Conservation (phyloP, 2,113 vertebrate genomes). For the Podocnemis expansa region DNA sequence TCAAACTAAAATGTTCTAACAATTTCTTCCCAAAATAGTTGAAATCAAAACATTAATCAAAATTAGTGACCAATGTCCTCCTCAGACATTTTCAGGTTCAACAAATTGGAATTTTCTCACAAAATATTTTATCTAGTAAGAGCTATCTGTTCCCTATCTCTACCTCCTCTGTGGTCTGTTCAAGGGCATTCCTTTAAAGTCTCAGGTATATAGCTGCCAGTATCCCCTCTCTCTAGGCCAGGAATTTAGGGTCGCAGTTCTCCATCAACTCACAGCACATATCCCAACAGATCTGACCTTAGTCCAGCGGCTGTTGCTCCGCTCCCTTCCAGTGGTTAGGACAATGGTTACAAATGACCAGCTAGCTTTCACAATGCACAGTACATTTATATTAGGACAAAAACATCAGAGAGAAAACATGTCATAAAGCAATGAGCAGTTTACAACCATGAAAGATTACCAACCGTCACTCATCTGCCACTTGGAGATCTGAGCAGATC, state of each 20-base stretch:
- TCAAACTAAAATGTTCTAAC: background rate
- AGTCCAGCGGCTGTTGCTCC: background rate
- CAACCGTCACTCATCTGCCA: background rate
- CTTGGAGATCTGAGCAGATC: background rate
- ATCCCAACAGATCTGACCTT: background rate
- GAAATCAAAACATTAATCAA: background rate
- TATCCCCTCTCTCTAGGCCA: background rate
- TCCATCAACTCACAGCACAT: background rate
- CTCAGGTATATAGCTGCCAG: background rate
- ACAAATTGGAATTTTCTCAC: background rate
- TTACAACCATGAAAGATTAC: background rate
- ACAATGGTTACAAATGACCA: background rate
- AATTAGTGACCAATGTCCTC: background rate
- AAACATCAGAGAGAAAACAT: background rate
- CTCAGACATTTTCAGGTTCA: background rate
- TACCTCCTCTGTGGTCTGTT: background rate
- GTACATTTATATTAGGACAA: background rate
- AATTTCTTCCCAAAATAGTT: background rate
- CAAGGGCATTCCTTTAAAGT: background rate
- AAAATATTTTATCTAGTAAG: background rate
- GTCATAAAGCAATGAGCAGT: background rate
- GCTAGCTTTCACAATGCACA: background rate
- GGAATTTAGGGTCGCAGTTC: background rate
- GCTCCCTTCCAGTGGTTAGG: background rate
- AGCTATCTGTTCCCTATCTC: background rate